Evolutionary conservation across 2,888 invertebrate genomes (phyloP).

Genomic region (Mactromeris polynyma): DNA sequence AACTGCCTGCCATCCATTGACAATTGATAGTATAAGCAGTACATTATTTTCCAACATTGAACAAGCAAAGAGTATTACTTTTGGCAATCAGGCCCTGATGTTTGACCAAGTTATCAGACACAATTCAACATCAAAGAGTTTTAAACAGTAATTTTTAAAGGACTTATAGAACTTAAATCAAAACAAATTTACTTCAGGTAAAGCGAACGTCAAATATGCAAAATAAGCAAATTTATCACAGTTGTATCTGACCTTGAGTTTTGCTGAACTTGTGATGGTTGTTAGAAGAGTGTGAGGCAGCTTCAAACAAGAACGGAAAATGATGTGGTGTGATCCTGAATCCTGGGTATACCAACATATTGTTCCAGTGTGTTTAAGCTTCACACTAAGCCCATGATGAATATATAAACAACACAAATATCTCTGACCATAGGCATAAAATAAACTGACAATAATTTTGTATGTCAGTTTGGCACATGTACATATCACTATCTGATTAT

Average conservation of each 20-base stretch:
- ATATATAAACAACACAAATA: neutral
- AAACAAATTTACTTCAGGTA: too few relatives aligned
- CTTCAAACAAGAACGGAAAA: slow-evolving; percentile 25
- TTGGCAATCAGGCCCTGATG: too few relatives aligned
- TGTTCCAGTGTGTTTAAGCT: neutral
- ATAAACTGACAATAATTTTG: neutral
- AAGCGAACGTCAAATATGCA: too few relatives aligned
- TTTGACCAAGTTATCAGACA: too few relatives aligned
- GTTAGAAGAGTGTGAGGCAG: slow-evolving; percentile 9
- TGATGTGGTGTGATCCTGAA: slow-evolving; percentile 32
- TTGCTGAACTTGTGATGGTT: slow-evolving; percentile 23
- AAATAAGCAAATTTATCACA: neutral
- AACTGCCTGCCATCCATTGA: too few relatives aligned
- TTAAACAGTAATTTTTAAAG: too few relatives aligned
- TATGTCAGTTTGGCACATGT: slow-evolving; percentile 2
- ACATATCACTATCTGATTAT: neutral
- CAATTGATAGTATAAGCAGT: too few relatives aligned
- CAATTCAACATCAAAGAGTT: too few relatives aligned
- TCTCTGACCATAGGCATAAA: neutral
- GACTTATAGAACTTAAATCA: too few relatives aligned
- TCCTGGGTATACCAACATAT: slow-evolving; percentile 45
- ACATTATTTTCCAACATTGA: too few relatives aligned
- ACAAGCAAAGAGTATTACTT: too few relatives aligned
- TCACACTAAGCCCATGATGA: neutral
- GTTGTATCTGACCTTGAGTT: slow-evolving; percentile 45